Evolutionary conservation across 1,140 invertebrate species (phyloP).

Genomic region (Temnothorax curvispinosus): DNA sequence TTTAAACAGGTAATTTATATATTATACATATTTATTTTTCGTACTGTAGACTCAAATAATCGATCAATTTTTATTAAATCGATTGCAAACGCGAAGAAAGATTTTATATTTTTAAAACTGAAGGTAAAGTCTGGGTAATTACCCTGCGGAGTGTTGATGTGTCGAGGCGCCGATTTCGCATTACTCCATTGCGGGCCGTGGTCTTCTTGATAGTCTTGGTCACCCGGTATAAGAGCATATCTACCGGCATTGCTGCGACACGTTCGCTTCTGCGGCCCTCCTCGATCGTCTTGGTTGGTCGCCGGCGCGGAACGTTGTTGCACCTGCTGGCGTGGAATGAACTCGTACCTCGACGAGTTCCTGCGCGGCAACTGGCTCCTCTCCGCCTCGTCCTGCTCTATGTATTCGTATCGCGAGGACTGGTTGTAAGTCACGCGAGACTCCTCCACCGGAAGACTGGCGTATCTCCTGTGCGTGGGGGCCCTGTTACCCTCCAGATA

Average conservation of each 20-base stretch:
- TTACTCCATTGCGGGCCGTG: slow-evolving; percentile 62
- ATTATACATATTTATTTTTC: neutral
- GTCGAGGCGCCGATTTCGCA: slow-evolving; percentile 50
- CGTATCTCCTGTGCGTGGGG: slow-evolving; percentile 74
- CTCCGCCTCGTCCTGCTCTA: slow-evolving; percentile 76
- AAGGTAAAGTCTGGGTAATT: neutral
- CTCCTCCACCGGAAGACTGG: slow-evolving; percentile 77
- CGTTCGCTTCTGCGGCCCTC: slow-evolving; percentile 66
- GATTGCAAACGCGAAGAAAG: neutral
- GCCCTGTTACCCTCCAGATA: slow-evolving; percentile 76
- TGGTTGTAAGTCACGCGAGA: slow-evolving; percentile 65
- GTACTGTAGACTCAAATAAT: neutral
- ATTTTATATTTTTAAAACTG: neutral
- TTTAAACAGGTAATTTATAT: neutral
- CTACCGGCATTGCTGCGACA: slow-evolving; percentile 69
- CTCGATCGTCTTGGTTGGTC: slow-evolving; percentile 68
- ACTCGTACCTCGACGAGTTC: slow-evolving; percentile 77
- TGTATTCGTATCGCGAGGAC: slow-evolving; percentile 81
- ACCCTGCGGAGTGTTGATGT: slow-evolving; percentile 78
- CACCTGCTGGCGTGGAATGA: slow-evolving; percentile 75
- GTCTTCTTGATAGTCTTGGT: slow-evolving; percentile 71
- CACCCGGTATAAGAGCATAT: slow-evolving; percentile 75
- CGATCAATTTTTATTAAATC: neutral
- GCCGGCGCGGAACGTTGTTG: slow-evolving; percentile 72
- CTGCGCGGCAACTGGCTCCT: slow-evolving; percentile 71